phyloP scores from a whole-genome alignment of 2,888 invertebrate species.

The Helobdella robusta region DNA sequence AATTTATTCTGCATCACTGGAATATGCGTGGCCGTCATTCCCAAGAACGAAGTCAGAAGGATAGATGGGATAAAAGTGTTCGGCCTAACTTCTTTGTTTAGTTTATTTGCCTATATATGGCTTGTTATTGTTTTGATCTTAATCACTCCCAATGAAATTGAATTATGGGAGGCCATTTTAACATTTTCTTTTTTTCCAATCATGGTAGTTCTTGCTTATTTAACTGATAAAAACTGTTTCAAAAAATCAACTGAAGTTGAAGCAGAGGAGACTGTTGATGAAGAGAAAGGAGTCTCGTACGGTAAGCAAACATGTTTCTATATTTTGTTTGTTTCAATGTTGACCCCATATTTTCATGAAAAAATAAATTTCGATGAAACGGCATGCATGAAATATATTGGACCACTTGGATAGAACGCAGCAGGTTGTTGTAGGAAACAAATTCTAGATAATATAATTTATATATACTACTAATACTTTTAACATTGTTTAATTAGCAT shows the following conservation, averaged over 20 bases:
- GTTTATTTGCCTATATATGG: conserved; percentile 97
- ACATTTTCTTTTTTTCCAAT: conserved; percentile 93
- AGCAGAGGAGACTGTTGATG: conserved; percentile 23
- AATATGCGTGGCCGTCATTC: conserved; percentile 81
- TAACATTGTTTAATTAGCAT: too few species aligned
- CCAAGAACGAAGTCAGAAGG: conserved; percentile 77
- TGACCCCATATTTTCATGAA: too few species aligned
- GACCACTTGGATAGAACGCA: conserved; percentile 32
- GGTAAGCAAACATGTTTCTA: too few species aligned
- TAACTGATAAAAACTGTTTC: conserved; percentile 67
- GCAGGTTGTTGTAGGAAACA: too few species aligned
- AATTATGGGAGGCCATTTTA: conserved; percentile 93
- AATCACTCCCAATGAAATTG: conserved; percentile 73
- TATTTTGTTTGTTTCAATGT: too few species aligned
- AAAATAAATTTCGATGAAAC: too few species aligned
- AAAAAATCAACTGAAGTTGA: conserved; percentile 24
- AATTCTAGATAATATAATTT: too few species aligned
- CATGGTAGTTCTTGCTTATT: conserved; percentile 89
- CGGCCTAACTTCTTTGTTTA: conserved; percentile 94
- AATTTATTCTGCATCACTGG: conserved; percentile 96
- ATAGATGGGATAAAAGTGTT: conserved; percentile 94
- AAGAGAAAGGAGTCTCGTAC: too few species aligned
- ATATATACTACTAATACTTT: too few species aligned
- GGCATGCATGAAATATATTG: too few species aligned
- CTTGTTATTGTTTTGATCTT: conserved; percentile 84